Base-by-base conservation (phyloP, 2,888 invertebrate species). In the Neoascia interrupta region DNA sequence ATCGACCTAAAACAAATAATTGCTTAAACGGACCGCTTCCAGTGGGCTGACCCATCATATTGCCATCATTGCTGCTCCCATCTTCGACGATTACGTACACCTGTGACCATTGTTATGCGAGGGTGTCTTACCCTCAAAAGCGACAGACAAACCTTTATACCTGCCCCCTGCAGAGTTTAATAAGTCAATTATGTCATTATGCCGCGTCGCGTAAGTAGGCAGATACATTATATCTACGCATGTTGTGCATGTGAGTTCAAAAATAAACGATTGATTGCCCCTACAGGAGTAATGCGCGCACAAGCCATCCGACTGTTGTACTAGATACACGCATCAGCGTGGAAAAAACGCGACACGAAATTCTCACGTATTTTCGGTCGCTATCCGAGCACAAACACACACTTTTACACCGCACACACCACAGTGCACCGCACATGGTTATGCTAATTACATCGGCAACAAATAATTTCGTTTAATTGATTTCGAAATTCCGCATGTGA, bases 401-500 rank as follows among this genome's bases (percentile, higher is more conserved):
- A 53, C 54, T 13, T 11, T 21, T n/a, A 63, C 41, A 41, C 51
- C 64, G 64, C 58, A 60, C 69, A 58, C 58, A 69, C 56, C 69
- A 13, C 73, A 73, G 16, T 61, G 51, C 47, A 79, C 63, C 80
- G 73, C 79, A 68, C 79, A 80, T 69, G 80, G 73, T 80, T 80
- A 74, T 80, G 80, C 80, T 80, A 80, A 80, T 80, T 80, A 80
- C 80, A 74, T 58, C 74, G 80, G 80, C 74, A 80, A 80, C 80
- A 80, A 80, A 80, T 80, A 80, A 80, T 80, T 80, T 74, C 74
- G 68, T 74, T 74, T 80, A 80, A 80, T 80, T 80, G 80, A 80
- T 80, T 74, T 68, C 74, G 80, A 80, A 80, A 73, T 73, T 74
- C 69, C 68, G 61, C 80, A 69, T 58, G 73, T 56, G 68, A 68